Evolutionary conservation across 2,113 vertebrate species (phyloP).

Genomic region (Leptodactylus fuscus): DNA sequence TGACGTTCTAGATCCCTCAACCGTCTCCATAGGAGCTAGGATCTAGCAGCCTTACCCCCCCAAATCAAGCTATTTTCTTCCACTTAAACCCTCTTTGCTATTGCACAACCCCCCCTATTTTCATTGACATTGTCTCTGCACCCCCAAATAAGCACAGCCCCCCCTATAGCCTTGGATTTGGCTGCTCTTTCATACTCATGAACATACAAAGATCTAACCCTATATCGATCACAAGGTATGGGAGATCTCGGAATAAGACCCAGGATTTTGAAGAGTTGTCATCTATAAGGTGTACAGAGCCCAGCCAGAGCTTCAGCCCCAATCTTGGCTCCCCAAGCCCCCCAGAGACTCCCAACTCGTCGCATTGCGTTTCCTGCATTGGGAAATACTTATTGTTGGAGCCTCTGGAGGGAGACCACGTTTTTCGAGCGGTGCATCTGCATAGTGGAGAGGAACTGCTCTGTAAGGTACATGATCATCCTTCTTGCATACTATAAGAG

Average conservation of each 20-base stretch:
- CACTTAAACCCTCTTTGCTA: neutral
- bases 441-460: conserved; percentile 97
- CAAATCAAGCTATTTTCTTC: neutral
- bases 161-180: conserved; percentile 53
- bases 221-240: conserved; percentile 98
- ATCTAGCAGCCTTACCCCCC: conserved; percentile 42
- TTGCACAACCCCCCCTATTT: conserved; percentile 16
- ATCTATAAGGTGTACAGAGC: conserved; percentile 91
- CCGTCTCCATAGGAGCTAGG: neutral
- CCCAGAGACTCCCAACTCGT: conserved; percentile 97
- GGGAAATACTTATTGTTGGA: conserved; percentile 98
- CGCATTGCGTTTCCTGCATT: conserved; percentile 98
- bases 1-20: neutral
- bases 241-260: conserved; percentile 96
- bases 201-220: conserved; percentile 99
- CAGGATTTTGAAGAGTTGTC: conserved; percentile 97
- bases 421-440: conserved; percentile 95
- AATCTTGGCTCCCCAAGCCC: conserved; percentile 98
- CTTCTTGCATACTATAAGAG: neutral
- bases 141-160: conserved; percentile 27
- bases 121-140: too few relatives aligned
- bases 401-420: conserved; percentile 98
- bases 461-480: conserved; percentile 86
- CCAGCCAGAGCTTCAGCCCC: conserved; percentile 95
- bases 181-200: conserved; percentile 88